Evolutionary conservation across 2,113 vertebrate genomes (phyloP).

Genomic region (Pituophis catenifer): DNA sequence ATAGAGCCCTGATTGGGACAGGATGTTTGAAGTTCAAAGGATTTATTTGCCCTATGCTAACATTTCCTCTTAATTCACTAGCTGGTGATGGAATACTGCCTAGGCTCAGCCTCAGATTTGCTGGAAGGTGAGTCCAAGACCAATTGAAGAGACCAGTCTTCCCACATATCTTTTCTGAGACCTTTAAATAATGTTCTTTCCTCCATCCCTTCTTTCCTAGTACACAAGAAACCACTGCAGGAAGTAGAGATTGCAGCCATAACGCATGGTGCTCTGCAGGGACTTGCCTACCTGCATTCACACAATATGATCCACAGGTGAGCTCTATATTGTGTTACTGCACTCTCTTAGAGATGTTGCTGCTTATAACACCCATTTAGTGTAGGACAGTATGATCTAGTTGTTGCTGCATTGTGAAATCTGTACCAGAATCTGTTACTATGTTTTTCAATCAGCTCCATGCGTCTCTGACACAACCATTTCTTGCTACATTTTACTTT

Average conservation of each 20-base stretch:
- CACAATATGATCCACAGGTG: conserved; percentile 97
- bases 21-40: background rate
- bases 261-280: conserved; percentile 88
- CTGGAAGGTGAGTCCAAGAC: conserved; percentile 80
- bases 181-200: background rate
- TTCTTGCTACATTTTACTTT: background rate
- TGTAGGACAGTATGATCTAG: background rate
- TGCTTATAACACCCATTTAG: background rate
- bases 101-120: conserved; percentile 89
- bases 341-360: background rate
- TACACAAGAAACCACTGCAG: conserved; percentile 93
- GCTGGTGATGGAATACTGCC: conserved; percentile 94
- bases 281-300: conserved; percentile 89
- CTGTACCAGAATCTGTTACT: background rate
- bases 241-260: conserved; percentile 93
- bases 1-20: background rate
- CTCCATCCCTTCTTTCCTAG: conserved; percentile 53
- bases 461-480: background rate
- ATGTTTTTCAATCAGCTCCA: background rate
- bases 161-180: no score
- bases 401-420: background rate
- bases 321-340: background rate
- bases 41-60: background rate
- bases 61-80: conserved; percentile 53
- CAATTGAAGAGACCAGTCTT: background rate